These are phyloP conservation scores for Drosophila kokeensis DNA, from an alignment of 2,888 invertebrate genomes.

Conservation along the genomic window DNA sequence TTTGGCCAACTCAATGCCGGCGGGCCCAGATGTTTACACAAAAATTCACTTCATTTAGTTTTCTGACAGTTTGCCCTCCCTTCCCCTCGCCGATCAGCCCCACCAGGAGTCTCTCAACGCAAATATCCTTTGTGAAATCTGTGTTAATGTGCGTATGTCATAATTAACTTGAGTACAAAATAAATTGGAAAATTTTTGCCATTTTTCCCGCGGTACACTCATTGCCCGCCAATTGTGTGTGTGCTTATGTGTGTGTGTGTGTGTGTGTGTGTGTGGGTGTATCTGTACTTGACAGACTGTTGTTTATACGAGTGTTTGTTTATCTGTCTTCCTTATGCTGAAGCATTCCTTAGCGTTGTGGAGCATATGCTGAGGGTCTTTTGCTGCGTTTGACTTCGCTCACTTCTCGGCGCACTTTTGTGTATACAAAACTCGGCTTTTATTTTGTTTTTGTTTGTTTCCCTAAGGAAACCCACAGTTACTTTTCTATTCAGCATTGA, in stretches of 20 bases:
- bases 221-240: constrained; percentile 22
- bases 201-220: constrained; percentile 24
- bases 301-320: constrained; percentile 25
- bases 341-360: constrained; percentile 26
- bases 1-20: constrained; percentile 41
- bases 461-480: not conserved
- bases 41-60: constrained; percentile 74
- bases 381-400: constrained; percentile 50
- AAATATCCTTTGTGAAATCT: constrained; percentile 48
- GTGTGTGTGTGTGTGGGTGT: constrained; percentile 14
- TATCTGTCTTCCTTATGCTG: constrained; percentile 19
- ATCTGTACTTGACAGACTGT: constrained; percentile 21
- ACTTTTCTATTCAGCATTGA: constrained; percentile 2
- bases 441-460: constrained; percentile 22
- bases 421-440: constrained; percentile 5
- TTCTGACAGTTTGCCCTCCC: constrained; percentile 37
- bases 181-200: constrained; percentile 49
- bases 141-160: constrained; percentile 54
- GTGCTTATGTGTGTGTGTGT: constrained; percentile 7
- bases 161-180: constrained; percentile 62
- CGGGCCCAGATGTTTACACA: constrained; percentile 71
- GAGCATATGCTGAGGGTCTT: constrained; percentile 40
- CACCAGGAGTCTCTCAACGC: not conserved
- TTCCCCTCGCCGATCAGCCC: not conserved
- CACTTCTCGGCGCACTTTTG: constrained; percentile 36